Evolutionary conservation across 2,888 invertebrate genomes (phyloP).

Genomic region (Netelia fuscicornis): DNA sequence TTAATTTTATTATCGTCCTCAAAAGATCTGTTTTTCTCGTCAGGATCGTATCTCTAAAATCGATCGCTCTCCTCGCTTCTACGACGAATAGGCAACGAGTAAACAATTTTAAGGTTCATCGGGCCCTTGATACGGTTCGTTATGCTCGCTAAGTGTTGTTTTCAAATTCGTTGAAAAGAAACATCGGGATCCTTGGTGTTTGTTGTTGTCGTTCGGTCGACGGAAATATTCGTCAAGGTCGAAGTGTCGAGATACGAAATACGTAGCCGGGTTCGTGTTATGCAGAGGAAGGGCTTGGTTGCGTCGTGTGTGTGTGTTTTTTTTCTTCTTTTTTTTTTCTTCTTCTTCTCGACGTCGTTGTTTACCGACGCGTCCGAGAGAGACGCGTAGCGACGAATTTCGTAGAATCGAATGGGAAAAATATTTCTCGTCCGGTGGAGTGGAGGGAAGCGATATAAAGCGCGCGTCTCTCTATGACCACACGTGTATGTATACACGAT

Average conservation of each 20-base stretch:
- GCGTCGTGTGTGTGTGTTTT: not conserved
- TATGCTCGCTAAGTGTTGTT: not conserved
- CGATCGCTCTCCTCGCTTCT: no score
- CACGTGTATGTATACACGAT: constrained; percentile 23
- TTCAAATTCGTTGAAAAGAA: not conserved
- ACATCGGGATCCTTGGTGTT: not conserved
- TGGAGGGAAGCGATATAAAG: constrained; percentile 9
- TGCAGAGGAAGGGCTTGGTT: constrained; percentile 3
- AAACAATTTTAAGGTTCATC: constrained; percentile 15
- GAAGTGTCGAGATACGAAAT: not conserved
- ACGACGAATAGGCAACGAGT: not conserved
- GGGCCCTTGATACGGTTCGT: constrained; percentile 5
- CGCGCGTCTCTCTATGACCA: not conserved
- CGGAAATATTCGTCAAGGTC: constrained; percentile 31
- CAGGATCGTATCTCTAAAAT: no score
- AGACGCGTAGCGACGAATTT: not conserved
- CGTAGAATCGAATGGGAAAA: constrained; percentile 14
- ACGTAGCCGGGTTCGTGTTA: not conserved
- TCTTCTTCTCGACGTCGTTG: constrained; percentile 17
- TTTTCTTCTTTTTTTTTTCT: not conserved
- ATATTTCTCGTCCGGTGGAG: not conserved
- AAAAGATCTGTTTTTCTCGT: no score
- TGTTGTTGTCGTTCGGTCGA: constrained; percentile 26
- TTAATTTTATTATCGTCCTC: no score
- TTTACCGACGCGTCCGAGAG: constrained; percentile 4